These are phyloP conservation scores for Colinus virginianus DNA, from an alignment of 2,113 vertebrate species.

Conservation along the genomic window DNA sequence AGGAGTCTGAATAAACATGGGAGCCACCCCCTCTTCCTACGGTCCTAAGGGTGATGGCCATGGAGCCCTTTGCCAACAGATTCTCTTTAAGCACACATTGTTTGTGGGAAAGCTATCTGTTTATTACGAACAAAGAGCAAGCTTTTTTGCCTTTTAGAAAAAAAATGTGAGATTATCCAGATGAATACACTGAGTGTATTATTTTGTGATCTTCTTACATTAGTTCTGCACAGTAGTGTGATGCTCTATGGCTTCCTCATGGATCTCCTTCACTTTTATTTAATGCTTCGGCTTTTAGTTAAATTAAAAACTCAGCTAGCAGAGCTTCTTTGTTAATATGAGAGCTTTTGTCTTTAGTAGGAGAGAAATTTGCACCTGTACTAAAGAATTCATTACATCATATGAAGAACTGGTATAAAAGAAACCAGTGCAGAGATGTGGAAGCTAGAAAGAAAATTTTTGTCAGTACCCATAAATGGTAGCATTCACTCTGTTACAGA, in stretches of 20 bases:
- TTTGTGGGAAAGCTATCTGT: not conserved
- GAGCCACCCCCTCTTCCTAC: not conserved
- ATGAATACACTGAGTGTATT: not conserved
- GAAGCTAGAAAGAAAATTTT: not conserved
- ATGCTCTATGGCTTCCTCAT: not conserved
- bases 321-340: not conserved
- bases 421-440: not conserved
- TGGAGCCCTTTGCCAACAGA: not conserved
- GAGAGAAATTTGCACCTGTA: not conserved
- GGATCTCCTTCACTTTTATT: not conserved
- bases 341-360: not conserved
- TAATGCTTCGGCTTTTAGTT: not conserved
- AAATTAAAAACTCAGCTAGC: not conserved
- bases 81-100: not conserved
- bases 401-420: not conserved
- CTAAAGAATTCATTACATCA: not conserved
- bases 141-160: not conserved
- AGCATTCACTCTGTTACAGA: not conserved
- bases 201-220: not conserved
- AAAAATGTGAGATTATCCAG: not conserved
- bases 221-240: accelerated
- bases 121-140: not conserved
- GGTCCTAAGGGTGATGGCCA: accelerated
- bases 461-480: not conserved
- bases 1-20: not conserved